A percentile compares a stretch with the other conserved stretches of the same genome.
Conservation (phyloP, 2,113 vertebrate genomes). For the Copsychus sechellarum region DNA sequence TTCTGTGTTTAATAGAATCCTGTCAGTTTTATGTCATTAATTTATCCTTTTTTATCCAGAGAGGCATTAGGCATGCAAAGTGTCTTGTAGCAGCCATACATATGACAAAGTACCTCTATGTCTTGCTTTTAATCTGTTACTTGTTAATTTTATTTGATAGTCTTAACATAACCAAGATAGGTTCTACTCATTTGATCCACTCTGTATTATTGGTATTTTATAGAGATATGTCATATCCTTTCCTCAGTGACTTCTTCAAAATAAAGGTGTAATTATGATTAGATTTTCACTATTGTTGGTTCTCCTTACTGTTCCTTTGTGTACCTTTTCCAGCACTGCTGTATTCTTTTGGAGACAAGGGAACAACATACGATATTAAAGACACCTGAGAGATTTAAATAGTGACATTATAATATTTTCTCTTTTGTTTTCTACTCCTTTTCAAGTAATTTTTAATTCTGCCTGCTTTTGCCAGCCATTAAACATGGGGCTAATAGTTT, state of each 20-base stretch:
- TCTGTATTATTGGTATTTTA: not conserved
- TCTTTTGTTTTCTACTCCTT: not conserved
- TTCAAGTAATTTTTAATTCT: not conserved
- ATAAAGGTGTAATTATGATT: not conserved
- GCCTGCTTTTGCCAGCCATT: not conserved
- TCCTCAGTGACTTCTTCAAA: not conserved
- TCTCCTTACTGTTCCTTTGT: not conserved
- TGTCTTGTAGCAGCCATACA: not conserved
- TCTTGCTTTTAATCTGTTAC: not conserved
- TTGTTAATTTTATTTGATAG: not conserved
- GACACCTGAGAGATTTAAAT: not conserved
- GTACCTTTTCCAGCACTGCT: not conserved
- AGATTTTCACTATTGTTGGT: not conserved
- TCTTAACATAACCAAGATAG: not conserved
- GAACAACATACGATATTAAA: not conserved
- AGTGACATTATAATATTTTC: not conserved
- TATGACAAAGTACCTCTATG: not conserved
- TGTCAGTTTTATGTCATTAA: constrained; percentile 2
- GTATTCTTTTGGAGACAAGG: not conserved
- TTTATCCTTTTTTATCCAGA: not conserved
- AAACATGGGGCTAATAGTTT: not conserved
- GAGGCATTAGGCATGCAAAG: not conserved
- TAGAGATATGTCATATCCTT: not conserved
- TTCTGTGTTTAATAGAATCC: not conserved
- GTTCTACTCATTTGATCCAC: not conserved